Conservation (phyloP, 2,888 invertebrate genomes). For the Agrochola litura region DNA sequence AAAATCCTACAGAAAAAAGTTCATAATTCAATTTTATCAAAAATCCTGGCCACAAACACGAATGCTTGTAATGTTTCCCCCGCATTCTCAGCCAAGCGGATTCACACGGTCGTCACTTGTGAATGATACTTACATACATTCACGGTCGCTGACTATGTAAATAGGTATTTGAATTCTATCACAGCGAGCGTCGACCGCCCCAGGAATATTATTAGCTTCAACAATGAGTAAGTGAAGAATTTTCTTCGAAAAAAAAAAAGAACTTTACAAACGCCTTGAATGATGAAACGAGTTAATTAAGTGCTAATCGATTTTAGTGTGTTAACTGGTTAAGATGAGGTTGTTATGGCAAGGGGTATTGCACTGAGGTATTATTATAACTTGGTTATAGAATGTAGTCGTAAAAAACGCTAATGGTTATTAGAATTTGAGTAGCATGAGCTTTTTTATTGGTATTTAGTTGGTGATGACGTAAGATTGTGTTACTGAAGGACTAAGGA, state of each 20-base stretch:
- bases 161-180: conserved; percentile 82
- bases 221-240: conserved; percentile 70
- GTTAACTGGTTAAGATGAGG: conserved; percentile 45
- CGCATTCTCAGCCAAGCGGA: conserved; percentile 82
- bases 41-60: conserved; percentile 73
- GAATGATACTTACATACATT: conserved; percentile 80
- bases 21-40: conserved; percentile 10
- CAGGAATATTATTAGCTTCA: conserved; percentile 74
- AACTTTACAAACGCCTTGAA: conserved; percentile 56
- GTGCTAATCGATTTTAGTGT: conserved; percentile 60
- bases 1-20: not conserved
- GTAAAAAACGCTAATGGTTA: conserved; percentile 40
- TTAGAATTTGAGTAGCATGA: conserved; percentile 45
- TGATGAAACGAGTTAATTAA: conserved; percentile 58
- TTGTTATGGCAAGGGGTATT: conserved; percentile 40
- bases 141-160: conserved; percentile 89
- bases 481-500: not conserved
- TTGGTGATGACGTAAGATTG: conserved; percentile 26
- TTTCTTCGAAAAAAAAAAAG: conserved; percentile 64
- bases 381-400: conserved; percentile 25
- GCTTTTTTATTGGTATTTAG: conserved; percentile 23
- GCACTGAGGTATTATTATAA: conserved; percentile 16
- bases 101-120: conserved; percentile 84
- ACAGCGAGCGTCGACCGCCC: conserved; percentile 72
- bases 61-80: conserved; percentile 81